Base-by-base conservation (phyloP, 64 coral and sea anemone species). In the Dendronephthya gigantea region DNA sequence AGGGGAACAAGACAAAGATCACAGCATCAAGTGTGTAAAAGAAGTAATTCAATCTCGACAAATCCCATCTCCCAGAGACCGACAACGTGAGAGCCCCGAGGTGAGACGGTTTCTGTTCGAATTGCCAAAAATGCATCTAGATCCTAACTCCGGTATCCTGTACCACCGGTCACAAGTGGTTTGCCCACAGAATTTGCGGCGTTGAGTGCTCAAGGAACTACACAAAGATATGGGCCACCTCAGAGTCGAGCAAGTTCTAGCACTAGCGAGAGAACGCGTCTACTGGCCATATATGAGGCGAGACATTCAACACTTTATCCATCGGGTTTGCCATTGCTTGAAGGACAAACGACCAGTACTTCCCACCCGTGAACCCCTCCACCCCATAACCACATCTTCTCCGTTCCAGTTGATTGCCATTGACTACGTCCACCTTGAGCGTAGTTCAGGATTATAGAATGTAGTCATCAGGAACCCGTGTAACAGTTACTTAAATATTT, bases 91-190 rank as follows among this genome's bases (percentile, higher is more conserved):
- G 22, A 66, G 6, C 19, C 19, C 58, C 2, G 58, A 15, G 29
- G 58, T 66, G 58, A 66, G 14, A 66, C 19, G 58, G 22, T 66
- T 66, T n/a, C 6, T 66, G 6, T 66, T 66, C 14, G 81, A 15
- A 87, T 47, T 83, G 62, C 35, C 86, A 10, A 87, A 33, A 83
- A 81, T 33, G 29, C 50, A 41, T 33, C 45, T 9, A 37, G 58
- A 66, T 66, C 6, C 19, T 66, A 30, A 3, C 2, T n/a, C 58
- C 6, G 58, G 29, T 4, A 30, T 66, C 29, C 58, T 66, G 19
- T 30, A 66, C 22, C 58, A 66, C 58, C 19, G 29, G 19, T 66
- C 58, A 55, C 10, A 55, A 55, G 10, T 66, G 29, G 58, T 66
- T 15, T 15, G 6, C 6, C 58, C 58, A 66, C 6, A 30, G 19